Evolutionary conservation across 2,888 invertebrate genomes (phyloP).

Genomic region (Laspeyria flexula): DNA sequence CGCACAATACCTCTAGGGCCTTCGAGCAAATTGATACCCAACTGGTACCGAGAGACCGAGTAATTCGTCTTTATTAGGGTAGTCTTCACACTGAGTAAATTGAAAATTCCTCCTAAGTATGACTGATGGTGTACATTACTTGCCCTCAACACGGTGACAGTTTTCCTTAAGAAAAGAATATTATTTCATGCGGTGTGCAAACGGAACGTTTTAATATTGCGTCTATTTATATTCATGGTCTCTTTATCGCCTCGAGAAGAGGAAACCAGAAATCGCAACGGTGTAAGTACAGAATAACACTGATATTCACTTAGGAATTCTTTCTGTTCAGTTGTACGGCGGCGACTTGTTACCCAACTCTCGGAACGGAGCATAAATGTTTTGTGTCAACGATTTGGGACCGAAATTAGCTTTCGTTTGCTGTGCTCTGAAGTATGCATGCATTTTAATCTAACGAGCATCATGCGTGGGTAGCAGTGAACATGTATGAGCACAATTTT

Average conservation of each 20-base stretch:
- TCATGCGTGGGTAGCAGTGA: conserved; percentile 16
- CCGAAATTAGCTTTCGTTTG: conserved; percentile 44
- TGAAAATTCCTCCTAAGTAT: conserved; percentile 84
- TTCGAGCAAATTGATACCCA: conserved; percentile 61
- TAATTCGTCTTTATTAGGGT: conserved; percentile 80
- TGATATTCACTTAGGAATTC: conserved; percentile 75
- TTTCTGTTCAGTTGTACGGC: conserved; percentile 55
- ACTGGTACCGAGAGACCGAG: conserved; percentile 57
- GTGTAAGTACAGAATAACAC: conserved; percentile 69
- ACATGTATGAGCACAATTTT: conserved; percentile 25
- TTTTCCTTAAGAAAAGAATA: conserved; percentile 78
- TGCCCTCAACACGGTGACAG: conserved; percentile 74
- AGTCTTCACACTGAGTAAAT: conserved; percentile 75
- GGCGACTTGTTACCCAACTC: conserved; percentile 22
- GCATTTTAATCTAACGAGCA: conserved; percentile 44
- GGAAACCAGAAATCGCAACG: conserved; percentile 70
- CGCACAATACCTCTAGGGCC: conserved; percentile 41
- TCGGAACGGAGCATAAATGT: conserved; percentile 30
- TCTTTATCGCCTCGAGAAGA: conserved; percentile 64
- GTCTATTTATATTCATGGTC: conserved; percentile 81
- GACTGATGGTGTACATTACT: conserved; percentile 83
- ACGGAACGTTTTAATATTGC: conserved; percentile 79
- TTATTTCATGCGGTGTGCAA: conserved; percentile 72
- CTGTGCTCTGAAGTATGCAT: conserved; percentile 21
- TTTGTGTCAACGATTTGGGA: conserved; percentile 41